Evolutionary conservation across 2,113 vertebrate genomes (phyloP).

Genomic region (Antennarius striatus): DNA sequence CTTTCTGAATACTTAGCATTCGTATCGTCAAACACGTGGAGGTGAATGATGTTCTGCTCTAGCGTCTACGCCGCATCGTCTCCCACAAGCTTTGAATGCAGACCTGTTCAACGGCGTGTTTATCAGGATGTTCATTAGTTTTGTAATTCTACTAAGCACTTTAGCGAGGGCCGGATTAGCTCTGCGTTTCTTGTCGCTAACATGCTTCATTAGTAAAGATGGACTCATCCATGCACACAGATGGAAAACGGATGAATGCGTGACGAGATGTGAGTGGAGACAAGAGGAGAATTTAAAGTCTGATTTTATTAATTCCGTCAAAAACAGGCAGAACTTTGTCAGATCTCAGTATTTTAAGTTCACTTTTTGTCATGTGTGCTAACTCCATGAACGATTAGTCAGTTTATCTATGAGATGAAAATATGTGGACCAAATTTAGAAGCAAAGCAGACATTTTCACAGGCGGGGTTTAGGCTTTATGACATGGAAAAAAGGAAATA

Average conservation of each 20-base stretch:
- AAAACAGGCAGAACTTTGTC: too few species aligned
- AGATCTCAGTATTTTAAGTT: background rate
- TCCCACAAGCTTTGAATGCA: too few species aligned
- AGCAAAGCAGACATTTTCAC: too few species aligned
- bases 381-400: background rate
- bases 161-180: conserved; percentile 43
- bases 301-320: background rate
- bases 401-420: background rate
- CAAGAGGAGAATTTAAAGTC: conserved; percentile 29
- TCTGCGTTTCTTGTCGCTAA: conserved; percentile 48
- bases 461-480: too few species aligned
- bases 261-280: conserved; percentile 4
- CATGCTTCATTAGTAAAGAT: conserved; percentile 66
- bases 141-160: conserved; percentile 18
- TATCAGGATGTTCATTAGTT: conserved; percentile 11
- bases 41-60: too few species aligned
- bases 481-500: background rate
- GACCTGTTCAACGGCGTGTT: background rate
- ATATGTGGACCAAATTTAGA: conserved; percentile 4
- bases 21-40: background rate
- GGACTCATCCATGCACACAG: conserved; percentile 43
- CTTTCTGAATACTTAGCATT: background rate
- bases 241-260: conserved; percentile 30
- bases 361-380: background rate
- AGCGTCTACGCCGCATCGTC: too few species aligned